Conservation (phyloP, 92 coral and sea anemone species). For the Pocillopora meandrina region DNA sequence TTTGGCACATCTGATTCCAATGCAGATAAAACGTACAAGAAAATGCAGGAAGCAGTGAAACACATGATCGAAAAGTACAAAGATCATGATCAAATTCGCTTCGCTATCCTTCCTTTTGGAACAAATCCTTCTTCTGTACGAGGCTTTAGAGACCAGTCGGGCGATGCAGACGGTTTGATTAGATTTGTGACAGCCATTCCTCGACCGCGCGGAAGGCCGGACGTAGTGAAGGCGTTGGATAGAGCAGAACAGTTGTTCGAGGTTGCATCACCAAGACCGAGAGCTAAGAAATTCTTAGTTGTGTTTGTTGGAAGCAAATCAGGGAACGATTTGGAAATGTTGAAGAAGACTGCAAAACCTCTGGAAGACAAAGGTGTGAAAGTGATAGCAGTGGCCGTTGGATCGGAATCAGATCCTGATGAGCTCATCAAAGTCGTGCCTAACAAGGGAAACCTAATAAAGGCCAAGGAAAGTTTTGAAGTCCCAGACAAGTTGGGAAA, state of each 20-base stretch:
- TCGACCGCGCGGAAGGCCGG: conserved; percentile 67
- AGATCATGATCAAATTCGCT: conserved; percentile 58
- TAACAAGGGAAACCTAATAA: conserved; percentile 52
- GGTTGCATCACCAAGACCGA: conserved; percentile 39
- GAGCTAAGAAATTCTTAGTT: conserved; percentile 63
- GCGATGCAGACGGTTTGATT: conserved; percentile 41
- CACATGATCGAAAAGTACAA: conserved; percentile 68
- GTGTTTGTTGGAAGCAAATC: conserved; percentile 72
- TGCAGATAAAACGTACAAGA: conserved; percentile 55
- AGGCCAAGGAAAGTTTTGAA: conserved; percentile 13
- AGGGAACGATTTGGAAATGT: conserved; percentile 45
- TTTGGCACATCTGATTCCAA: conserved; percentile 60
- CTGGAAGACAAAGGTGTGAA: conserved; percentile 62
- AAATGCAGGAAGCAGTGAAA: conserved; percentile 63
- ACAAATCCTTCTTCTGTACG: conserved; percentile 28
- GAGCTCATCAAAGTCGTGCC: conserved; percentile 55
- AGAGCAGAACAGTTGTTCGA: conserved; percentile 57
- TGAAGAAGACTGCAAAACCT: conserved; percentile 59
- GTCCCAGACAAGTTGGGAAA: conserved; percentile 67
- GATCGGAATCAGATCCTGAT: conserved; percentile 66
- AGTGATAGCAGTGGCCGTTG: conserved; percentile 68
- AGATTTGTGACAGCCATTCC: conserved; percentile 33
- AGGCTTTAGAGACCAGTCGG: conserved; percentile 61
- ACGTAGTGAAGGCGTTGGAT: conserved; percentile 56
- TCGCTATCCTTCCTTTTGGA: conserved; percentile 72